Evolutionary conservation across 2,797 vertebrate species (phyloP).

Genomic region (Cryptoblepharus egeriae): DNA sequence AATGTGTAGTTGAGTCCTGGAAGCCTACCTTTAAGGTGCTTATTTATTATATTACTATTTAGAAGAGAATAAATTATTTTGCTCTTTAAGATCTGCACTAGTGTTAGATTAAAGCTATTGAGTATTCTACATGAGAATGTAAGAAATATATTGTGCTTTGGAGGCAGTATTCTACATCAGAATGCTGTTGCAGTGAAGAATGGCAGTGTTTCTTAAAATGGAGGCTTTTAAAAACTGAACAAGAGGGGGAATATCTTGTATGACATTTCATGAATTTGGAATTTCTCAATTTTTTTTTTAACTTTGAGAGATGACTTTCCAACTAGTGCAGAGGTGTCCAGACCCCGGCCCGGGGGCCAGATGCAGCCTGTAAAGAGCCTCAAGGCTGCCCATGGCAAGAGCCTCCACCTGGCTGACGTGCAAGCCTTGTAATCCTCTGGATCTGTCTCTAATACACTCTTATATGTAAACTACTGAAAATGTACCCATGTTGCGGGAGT

Average conservation of each 20-base stretch:
- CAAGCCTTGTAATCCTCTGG: too few species aligned
- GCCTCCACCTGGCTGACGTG: too few species aligned
- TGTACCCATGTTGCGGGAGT: too few species aligned
- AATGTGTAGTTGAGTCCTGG: not conserved
- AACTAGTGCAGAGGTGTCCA: too few species aligned
- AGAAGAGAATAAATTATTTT: not conserved
- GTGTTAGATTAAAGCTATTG: not conserved
- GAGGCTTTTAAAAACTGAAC: not conserved
- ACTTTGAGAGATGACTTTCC: not conserved
- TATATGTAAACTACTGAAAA: too few species aligned
- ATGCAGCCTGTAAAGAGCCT: too few species aligned
- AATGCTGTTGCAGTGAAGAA: not conserved
- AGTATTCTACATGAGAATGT: too few species aligned
- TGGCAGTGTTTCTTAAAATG: not conserved
- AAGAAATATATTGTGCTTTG: not conserved
- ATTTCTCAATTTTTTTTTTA: not conserved
- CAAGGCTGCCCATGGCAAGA: too few species aligned
- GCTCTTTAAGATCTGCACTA: not conserved
- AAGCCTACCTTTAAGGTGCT: not conserved
- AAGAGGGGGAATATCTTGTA: not conserved
- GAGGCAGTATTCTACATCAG: not conserved
- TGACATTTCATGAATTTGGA: not conserved
- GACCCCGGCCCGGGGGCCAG: too few species aligned
- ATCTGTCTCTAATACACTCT: too few species aligned
- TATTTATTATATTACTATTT: not conserved